phyloP scores from a whole-genome alignment of 2,797 vertebrate species.

The Delichon dasypus region DNA sequence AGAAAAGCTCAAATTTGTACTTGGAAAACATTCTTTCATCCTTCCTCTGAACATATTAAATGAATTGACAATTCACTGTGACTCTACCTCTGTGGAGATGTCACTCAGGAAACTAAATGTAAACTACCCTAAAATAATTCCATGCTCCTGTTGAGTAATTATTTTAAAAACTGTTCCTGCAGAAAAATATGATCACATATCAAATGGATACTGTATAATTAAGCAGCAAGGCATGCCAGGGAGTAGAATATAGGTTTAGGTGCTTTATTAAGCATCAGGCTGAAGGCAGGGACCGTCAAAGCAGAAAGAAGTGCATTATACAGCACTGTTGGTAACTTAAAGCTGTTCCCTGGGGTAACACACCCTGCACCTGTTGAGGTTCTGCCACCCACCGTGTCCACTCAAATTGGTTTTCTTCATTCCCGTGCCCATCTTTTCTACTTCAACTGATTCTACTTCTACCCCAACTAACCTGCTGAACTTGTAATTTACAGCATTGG shows the following conservation, averaged over 20 bases:
- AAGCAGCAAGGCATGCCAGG: constrained; percentile 57
- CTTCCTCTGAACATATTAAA: not conserved
- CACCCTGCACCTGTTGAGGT: constrained; percentile 36
- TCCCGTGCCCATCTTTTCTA: not conserved
- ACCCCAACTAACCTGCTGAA: not conserved
- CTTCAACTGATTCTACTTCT: not conserved
- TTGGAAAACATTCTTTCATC: not conserved
- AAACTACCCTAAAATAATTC: constrained; percentile 64
- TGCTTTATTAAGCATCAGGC: constrained; percentile 60
- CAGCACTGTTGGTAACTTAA: constrained; percentile 14
- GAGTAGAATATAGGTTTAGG: constrained; percentile 37
- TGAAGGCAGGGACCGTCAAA: constrained; percentile 20
- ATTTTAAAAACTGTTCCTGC: constrained; percentile 56
- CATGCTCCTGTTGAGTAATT: constrained; percentile 44
- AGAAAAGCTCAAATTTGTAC: not conserved
- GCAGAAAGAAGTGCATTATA: not conserved
- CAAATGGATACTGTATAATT: constrained; percentile 67
- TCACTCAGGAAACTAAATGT: constrained; percentile 25
- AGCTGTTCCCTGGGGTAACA: constrained; percentile 47
- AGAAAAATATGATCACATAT: constrained; percentile 68
- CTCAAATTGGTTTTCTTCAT: not conserved
- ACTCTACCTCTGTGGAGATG: not conserved
- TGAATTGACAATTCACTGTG: not conserved
- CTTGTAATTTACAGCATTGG: not conserved
- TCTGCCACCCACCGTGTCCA: constrained; percentile 19